A percentile compares a stretch with the other conserved stretches of the same genome.
Conservation (phyloP, 1,140 invertebrate species). For the Arion vulgaris region DNA sequence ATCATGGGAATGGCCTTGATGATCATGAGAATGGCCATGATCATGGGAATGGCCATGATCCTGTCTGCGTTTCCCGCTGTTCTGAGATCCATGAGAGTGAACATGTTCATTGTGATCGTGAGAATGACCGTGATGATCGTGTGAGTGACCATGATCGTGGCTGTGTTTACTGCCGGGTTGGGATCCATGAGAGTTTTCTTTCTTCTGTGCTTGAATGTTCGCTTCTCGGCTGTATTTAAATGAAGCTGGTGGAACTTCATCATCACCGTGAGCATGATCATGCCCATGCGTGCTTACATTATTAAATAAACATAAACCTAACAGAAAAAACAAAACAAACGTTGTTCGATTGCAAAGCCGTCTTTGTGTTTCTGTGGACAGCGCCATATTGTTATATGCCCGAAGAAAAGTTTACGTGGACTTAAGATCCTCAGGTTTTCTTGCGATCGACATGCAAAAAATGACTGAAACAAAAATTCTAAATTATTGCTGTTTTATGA, state of each 20-base stretch:
- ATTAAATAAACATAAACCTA: background rate
- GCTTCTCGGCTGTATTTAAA: slow-evolving; percentile 62
- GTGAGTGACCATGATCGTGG: slow-evolving; percentile 47
- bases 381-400: slow-evolving; percentile 30
- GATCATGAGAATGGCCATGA: slow-evolving; percentile 43
- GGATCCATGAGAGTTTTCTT: slow-evolving; percentile 22
- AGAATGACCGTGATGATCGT: slow-evolving; percentile 46
- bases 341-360: background rate
- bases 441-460: too few relatives aligned
- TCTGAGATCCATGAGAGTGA: too few relatives aligned
- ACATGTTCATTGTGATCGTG: background rate
- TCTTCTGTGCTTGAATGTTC: slow-evolving; percentile 82
- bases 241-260: slow-evolving; percentile 56
- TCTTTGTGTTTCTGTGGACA: background rate
- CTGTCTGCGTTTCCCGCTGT: background rate
- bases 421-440: background rate
- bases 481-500: too few relatives aligned
- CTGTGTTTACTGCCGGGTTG: slow-evolving; percentile 39
- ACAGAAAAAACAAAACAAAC: slow-evolving; percentile 5
- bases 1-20: slow-evolving; percentile 46
- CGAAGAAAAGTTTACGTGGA: slow-evolving; percentile 31
- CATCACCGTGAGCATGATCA: slow-evolving; percentile 47
- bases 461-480: too few relatives aligned
- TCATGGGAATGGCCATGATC: slow-evolving; percentile 53
- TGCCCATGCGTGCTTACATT: slow-evolving; percentile 39